Conservation (phyloP, 2,888 invertebrate genomes). For the Diabrotica balteata region DNA sequence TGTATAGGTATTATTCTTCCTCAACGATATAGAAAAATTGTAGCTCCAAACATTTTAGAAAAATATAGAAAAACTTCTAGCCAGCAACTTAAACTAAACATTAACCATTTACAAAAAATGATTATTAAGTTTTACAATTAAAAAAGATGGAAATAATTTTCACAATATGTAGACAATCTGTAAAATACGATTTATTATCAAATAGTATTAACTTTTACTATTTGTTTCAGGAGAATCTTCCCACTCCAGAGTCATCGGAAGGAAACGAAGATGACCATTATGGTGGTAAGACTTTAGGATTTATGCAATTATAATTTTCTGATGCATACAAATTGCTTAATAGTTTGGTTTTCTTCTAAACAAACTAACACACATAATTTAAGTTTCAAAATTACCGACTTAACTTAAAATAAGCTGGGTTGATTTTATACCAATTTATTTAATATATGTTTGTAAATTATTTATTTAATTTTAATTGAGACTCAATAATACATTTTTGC, state of each 20-base stretch:
- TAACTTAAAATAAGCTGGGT: constrained; percentile 46
- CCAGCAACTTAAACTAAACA: no score
- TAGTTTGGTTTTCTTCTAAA: constrained; percentile 22
- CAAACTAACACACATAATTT: constrained; percentile 22
- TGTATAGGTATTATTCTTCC: no score
- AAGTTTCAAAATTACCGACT: constrained; percentile 32
- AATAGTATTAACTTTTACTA: no score
- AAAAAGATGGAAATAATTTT: no score
- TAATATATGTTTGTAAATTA: background rate
- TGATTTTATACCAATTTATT: constrained; percentile 43
- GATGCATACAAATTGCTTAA: background rate
- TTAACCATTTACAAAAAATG: no score
- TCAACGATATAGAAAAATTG: no score
- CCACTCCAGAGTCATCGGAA: constrained; percentile 73
- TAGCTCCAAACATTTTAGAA: no score
- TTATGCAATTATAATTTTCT: background rate
- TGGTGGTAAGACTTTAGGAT: constrained; percentile 65
- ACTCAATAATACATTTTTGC: no score
- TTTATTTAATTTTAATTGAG: no score
- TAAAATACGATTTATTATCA: no score
- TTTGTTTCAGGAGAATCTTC: constrained; percentile 71
- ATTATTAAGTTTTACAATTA: no score
- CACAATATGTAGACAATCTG: background rate
- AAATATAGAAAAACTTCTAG: no score
- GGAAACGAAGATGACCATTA: constrained; percentile 76